Base-by-base conservation (phyloP, 2,113 vertebrate species). In the Pollimyrus isidori region DNA sequence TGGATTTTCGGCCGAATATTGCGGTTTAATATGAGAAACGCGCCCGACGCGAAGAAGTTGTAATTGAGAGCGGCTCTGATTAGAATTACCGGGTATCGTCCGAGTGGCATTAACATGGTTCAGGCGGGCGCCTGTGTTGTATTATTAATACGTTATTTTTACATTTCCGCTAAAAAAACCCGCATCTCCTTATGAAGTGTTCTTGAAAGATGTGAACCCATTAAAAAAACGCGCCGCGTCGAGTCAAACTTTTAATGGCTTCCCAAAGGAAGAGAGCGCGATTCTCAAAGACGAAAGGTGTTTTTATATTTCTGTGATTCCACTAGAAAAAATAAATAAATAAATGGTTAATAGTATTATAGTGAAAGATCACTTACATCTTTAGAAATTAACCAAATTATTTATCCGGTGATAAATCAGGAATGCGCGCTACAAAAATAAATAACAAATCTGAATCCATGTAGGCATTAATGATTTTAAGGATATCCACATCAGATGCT, bases 41-140 rank as follows among this genome's bases (percentile, higher is more conserved):
- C 86, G 86, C 89, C 90, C 89, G 53, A 91, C 93, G 93, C 94
- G 91, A 94, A 94, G 82, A 93, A 94, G 94, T 93, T 93, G 94
- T 93, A 92, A 94, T 95, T 93, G 91, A 69, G 39, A 49, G 62
- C 62, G 80, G 87, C 93, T 95, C 95, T 96, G 94, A 95, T 95
- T 93, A 94, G 91, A 89, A 93, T 88, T 88, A 85, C 88, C 35
- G 85, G 87, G 87, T 91, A 91, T 92, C 87, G 76, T 80, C 92
- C 5, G 73, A 92, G 91, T 93, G 87, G 49, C 91, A 93, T 92
- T 90, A 92, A 86, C 88, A 10, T 93, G 91, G 91, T 90, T 35
- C 19, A 35, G 58, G 87, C 39, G 30, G 7, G 52, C 30, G 87
- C 92, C 90, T 93, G 94, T 94, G 93, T 94, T 94, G 90, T 93